Base-by-base conservation (phyloP, 2,888 invertebrate genomes). In the Epinotia ramella region DNA sequence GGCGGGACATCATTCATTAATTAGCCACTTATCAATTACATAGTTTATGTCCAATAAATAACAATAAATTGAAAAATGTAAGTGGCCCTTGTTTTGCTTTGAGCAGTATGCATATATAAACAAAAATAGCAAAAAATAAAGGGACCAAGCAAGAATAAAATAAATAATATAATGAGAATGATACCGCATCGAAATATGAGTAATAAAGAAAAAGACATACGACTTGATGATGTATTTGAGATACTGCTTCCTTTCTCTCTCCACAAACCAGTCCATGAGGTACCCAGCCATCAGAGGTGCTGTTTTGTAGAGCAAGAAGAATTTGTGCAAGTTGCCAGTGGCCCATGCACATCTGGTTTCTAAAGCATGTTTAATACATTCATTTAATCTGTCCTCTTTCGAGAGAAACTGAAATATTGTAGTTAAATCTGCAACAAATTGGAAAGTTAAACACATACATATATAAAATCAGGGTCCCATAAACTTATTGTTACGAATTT, bases 191-290 rank as follows among this genome's bases (percentile, higher is more conserved):
- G 53, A 63, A 46, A 49, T n/a, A 57, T 18, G 53, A 59, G 9
- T 60, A 67, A 75, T 69, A 44, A 71, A 70, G 77, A 78, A 83
- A 83, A 81, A 91, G 96, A 98, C 99, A 95, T 98, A 99, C 99
- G 99, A 97, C 96, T 99, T 99, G 82, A 99, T 96, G 91, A 99
- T 97, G 89, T 96, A 96, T 94, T 97, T 98, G 87, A 99, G 95
- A 85, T 99, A 99, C 84, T 95, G 95, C 94, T 98, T 99, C 87
- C 99, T 95, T 91, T 99, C 99, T 86, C 99, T 96, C 81, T 98
- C 98, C 88, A 98, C 96, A 95, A 99, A 99, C 98, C 99, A 99
- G 94, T 99, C 99, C 95, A 99, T 97, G 81, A 99, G 96, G 94
- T 98, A 99, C 76, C 98, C 98, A 64, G 98, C 97, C 99, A 99